Percentiles rank a stretch among this genome's conserved stretches.
Evolutionary conservation across 1,140 invertebrate species (phyloP).

Genomic region (Odontomachus brunneus): DNA sequence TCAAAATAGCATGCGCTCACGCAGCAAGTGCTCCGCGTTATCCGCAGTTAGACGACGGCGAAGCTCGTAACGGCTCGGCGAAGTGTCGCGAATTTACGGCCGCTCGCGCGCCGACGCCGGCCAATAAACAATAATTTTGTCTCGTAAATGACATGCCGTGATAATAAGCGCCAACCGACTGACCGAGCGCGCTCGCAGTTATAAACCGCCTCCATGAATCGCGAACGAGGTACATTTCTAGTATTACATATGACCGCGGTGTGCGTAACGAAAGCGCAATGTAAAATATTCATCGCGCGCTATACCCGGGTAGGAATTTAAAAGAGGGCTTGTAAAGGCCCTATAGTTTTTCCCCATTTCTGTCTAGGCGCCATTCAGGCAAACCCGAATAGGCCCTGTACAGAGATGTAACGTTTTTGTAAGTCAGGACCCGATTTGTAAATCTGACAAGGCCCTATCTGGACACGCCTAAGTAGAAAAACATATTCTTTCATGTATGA

Average conservation of each 20-base stretch:
- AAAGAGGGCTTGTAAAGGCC: too few relatives aligned
- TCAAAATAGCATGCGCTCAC: slow-evolving; percentile 25
- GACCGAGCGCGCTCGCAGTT: slow-evolving; percentile 29
- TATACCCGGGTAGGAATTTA: too few relatives aligned
- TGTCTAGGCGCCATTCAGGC: too few relatives aligned
- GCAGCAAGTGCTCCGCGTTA: slow-evolving; percentile 26
- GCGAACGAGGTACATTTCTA: slow-evolving; percentile 40
- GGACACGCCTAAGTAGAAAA: too few relatives aligned
- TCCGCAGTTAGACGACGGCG: slow-evolving; percentile 10
- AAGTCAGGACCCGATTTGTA: too few relatives aligned
- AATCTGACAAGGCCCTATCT: too few relatives aligned
- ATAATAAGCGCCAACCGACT: slow-evolving; percentile 49
- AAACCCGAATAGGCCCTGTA: too few relatives aligned
- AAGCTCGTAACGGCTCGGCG: slow-evolving; percentile 2
- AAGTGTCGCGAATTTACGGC: slow-evolving; percentile 40
- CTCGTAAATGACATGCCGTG: slow-evolving; percentile 47
- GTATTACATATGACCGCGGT: slow-evolving; percentile 19
- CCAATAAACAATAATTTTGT: slow-evolving; percentile 60
- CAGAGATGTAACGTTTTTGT: too few relatives aligned
- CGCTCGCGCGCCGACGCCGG: not conserved
- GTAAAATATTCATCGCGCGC: slow-evolving; percentile 43
- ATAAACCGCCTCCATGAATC: slow-evolving; percentile 39
- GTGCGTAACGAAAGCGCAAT: slow-evolving; percentile 22
- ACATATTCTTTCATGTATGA: too few relatives aligned
- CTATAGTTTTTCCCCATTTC: too few relatives aligned